Evolutionary conservation across 2,797 vertebrate species (phyloP), one percentile per base, ranked within the genome.

Genomic region (Rhadinocentrus ornatus): DNA sequence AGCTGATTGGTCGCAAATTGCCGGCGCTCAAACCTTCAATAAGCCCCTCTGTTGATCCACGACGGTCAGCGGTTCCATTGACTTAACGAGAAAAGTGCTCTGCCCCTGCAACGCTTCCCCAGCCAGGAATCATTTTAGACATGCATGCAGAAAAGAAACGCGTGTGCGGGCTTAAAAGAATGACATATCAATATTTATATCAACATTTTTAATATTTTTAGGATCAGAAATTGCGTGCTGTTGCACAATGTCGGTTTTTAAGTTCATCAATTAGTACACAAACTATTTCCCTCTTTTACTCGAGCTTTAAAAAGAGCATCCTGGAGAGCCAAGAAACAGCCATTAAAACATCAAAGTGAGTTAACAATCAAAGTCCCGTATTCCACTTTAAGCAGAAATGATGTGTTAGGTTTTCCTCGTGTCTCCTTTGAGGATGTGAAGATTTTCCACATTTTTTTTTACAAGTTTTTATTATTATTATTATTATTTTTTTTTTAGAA

Each of bases 271-370:
- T 35, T 77, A n/a, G 58, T 63, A 65, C 69, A 82, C 55, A 69
- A 68, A 74, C 72, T 29, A 67, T 69, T 26, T 56, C 56, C 8
- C 18, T 80, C 59, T 44, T 59, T 75, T 24, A 78, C 81, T 73
- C 29, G 48, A 68, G 35, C 56, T 76, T 85, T 46, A 35, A 78
- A 77, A 54, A 53, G 66, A 72, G 66, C 75, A 66, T 84, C 76
- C 73, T 39, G 78, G 78, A 71, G 77, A 84, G 76, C 53, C 76
- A 69, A 71, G 79, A 80, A 89, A 82, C 41, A 53, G 80, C 89
- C 89, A 87, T 93, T 93, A 92, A 92, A 92, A 91, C 71, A 92
- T 93, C 90, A 93, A 93, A 93, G 92, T 87, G 56, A 74, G 82
- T 86, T 77, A 69, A 86, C 86, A 87, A 85, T 92, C 77, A 91